These are phyloP conservation scores for Lepas anatifera DNA, from an alignment of 2,888 invertebrate species.

Conservation along the genomic window DNA sequence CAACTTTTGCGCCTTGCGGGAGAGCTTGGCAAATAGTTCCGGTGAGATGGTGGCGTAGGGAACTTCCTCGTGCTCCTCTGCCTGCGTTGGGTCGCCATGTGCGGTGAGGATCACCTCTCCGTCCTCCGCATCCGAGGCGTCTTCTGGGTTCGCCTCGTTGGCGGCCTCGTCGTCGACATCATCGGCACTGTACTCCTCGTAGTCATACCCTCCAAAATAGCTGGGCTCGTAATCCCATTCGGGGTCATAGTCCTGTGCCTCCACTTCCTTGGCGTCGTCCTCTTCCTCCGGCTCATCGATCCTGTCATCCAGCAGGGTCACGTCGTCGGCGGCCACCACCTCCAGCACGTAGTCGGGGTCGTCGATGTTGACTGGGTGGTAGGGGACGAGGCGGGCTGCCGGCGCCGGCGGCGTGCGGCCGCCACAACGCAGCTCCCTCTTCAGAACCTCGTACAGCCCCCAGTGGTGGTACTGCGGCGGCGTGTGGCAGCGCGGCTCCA, in stretches of 20 bases:
- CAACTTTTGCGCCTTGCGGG: not conserved
- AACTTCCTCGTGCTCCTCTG: too few species aligned
- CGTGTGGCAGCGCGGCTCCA: slow-evolving; percentile 1
- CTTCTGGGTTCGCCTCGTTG: not conserved
- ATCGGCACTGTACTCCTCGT: not conserved
- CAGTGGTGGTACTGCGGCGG: slow-evolving; percentile 1
- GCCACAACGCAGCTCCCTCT: not conserved
- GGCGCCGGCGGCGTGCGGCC: not conserved
- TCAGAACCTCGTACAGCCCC: slow-evolving; percentile 7
- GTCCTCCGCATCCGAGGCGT: not conserved
- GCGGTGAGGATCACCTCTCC: too few species aligned
- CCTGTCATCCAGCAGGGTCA: not conserved
- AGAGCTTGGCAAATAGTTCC: not conserved
- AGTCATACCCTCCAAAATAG: not conserved
- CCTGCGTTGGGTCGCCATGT: too few species aligned
- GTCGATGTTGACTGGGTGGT: not conserved
- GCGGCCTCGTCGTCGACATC: not conserved
- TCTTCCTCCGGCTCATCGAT: not conserved
- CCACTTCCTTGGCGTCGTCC: not conserved
- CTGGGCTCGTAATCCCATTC: not conserved
- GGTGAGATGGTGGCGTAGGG: not conserved
- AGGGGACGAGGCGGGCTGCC: not conserved
- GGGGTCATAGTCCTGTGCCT: not conserved
- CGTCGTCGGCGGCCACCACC: not conserved
- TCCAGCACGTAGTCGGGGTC: not conserved